Conservation (phyloP, 2,113 vertebrate genomes). For the Hystrix brachyura region DNA sequence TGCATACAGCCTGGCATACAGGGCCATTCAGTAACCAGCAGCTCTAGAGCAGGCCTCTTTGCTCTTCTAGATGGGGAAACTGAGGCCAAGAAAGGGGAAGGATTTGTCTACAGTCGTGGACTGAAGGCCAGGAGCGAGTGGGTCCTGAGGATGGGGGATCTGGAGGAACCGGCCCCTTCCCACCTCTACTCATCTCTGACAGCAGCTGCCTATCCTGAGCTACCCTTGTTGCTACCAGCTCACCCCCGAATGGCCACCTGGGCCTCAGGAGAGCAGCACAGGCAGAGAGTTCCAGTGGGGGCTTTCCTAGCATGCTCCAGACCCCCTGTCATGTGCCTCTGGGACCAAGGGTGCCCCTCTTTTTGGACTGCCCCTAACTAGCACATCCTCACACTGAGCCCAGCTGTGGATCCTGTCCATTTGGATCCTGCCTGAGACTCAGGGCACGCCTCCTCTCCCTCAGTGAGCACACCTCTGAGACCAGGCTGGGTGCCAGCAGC, state of each 20-base stretch:
- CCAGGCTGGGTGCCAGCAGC: background rate
- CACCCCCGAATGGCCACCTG: background rate
- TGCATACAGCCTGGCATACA: background rate
- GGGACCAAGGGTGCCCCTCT: fast-evolving
- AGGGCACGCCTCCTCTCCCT: background rate
- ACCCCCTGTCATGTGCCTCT: background rate
- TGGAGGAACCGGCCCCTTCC: too few relatives aligned
- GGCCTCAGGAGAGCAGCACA: background rate
- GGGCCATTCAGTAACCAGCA: background rate
- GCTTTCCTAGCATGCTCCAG: background rate
- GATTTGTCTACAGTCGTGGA: background rate
- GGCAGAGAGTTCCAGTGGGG: background rate
- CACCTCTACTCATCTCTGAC: background rate
- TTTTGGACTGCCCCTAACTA: background rate
- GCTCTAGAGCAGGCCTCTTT: background rate
- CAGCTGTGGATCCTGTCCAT: background rate
- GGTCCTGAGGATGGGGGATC: background rate
- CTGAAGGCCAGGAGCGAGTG: background rate
- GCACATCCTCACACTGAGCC: fast-evolving
- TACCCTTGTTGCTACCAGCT: background rate
- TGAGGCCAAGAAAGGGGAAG: background rate
- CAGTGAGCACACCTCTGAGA: background rate
- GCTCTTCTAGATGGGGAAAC: background rate
- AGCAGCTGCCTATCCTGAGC: background rate
- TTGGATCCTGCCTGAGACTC: background rate